Evolutionary conservation across 2,113 vertebrate species (phyloP).

Genomic region (Equus przewalskii): DNA sequence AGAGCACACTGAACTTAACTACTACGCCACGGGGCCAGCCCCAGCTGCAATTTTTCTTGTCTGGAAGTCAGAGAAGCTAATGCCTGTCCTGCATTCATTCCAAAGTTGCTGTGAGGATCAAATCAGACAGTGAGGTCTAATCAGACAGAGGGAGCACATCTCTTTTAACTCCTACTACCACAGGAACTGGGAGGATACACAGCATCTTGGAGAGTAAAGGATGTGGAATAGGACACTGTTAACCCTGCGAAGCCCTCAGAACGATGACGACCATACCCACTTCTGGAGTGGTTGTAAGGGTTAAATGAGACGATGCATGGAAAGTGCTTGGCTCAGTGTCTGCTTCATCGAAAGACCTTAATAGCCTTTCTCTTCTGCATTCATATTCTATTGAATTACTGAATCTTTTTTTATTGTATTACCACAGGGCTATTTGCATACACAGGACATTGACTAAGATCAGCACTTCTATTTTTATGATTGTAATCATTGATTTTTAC

Average conservation of each 20-base stretch:
- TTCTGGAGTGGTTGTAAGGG: background rate
- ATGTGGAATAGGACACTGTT: background rate
- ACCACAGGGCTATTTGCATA: constrained; percentile 48
- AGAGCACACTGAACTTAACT: no score
- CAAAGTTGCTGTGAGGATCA: background rate
- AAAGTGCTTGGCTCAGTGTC: background rate
- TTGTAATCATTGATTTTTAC: constrained; percentile 59
- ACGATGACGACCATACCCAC: no score
- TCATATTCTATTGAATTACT: background rate
- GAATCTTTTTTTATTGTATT: background rate
- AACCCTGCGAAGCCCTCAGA: background rate
- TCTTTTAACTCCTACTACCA: background rate
- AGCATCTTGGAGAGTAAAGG: background rate
- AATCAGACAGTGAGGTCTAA: background rate
- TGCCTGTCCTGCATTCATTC: background rate
- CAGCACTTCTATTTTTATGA: constrained; percentile 50
- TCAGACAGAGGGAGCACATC: background rate
- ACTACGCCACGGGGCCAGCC: no score
- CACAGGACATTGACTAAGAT: constrained; percentile 1
- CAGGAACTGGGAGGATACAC: background rate
- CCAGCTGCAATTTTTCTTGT: background rate
- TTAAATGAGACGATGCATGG: background rate
- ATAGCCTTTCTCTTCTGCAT: background rate
- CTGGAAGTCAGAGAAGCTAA: background rate
- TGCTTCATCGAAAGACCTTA: background rate